Evolutionary conservation across 1,140 invertebrate genomes (phyloP).

Genomic region (Aethina tumida): DNA sequence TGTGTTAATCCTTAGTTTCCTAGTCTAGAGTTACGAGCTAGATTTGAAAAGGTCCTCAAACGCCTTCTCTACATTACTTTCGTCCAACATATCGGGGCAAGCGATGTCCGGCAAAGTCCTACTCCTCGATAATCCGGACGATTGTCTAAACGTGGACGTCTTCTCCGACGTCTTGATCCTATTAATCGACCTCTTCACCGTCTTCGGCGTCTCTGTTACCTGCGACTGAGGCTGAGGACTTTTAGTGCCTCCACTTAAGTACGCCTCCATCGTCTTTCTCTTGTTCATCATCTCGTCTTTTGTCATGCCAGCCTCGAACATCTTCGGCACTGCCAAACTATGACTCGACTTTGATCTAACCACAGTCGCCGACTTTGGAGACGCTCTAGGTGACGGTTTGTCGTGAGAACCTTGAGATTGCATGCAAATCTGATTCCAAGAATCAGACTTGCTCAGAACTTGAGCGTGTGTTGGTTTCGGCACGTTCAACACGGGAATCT

Average conservation of each 20-base stretch:
- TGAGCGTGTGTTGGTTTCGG: slow-evolving; percentile 17
- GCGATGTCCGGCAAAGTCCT: slow-evolving; percentile 60
- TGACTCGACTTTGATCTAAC: slow-evolving; percentile 63
- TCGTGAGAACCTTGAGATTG: slow-evolving; percentile 33
- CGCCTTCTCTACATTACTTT: slow-evolving; percentile 61
- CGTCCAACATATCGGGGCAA: slow-evolving; percentile 54
- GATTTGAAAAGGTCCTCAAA: slow-evolving; percentile 61
- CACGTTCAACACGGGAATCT: slow-evolving; percentile 33
- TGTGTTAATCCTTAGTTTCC: slow-evolving; percentile 7
- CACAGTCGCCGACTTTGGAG: slow-evolving; percentile 35
- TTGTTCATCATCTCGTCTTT: slow-evolving; percentile 63
- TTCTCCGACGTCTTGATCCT: slow-evolving; percentile 41
- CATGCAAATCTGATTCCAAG: slow-evolving; percentile 60
- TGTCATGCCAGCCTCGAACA: slow-evolving; percentile 67
- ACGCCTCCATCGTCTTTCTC: slow-evolving; percentile 69
- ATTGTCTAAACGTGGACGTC: slow-evolving; percentile 36
- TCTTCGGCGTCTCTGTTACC: slow-evolving; percentile 13
- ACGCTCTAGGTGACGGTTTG: slow-evolving; percentile 26
- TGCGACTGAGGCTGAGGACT: slow-evolving; percentile 13
- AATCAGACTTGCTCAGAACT: slow-evolving; percentile 62
- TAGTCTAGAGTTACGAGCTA: slow-evolving; percentile 18
- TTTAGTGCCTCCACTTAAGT: slow-evolving; percentile 42
- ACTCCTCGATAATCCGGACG: slow-evolving; percentile 49
- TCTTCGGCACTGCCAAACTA: slow-evolving; percentile 56
- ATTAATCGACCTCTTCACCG: slow-evolving; percentile 37